Evolutionary conservation across 2,113 vertebrate genomes (phyloP).

Genomic region (Plestiodon gilberti): DNA sequence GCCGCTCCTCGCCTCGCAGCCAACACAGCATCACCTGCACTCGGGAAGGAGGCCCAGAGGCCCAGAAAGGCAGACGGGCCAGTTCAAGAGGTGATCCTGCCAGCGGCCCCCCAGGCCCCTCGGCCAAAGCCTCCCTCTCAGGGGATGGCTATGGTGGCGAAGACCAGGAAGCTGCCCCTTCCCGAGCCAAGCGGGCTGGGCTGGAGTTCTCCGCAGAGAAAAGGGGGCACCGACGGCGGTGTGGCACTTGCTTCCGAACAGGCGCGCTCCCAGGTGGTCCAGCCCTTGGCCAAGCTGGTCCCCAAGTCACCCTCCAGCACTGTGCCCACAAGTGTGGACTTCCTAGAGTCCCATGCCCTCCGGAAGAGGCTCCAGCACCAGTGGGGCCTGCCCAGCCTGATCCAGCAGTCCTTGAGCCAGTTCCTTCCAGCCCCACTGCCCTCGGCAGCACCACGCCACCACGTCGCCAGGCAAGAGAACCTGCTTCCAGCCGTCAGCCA

Average conservation of each 20-base stretch:
- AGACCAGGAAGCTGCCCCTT: neutral
- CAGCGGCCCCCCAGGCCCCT: neutral
- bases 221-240: fast-evolving
- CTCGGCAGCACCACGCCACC: too few relatives aligned
- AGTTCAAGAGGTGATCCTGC: neutral
- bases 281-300: neutral
- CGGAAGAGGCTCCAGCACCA: conserved; percentile 35
- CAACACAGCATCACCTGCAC: fast-evolving
- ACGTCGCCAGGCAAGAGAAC: neutral
- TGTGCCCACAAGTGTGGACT: neutral
- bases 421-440: neutral
- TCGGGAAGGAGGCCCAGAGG: too few relatives aligned
- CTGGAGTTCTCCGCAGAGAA: too few relatives aligned
- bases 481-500: neutral
- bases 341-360: conserved; percentile 34
- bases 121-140: neutral
- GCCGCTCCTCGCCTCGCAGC: fast-evolving
- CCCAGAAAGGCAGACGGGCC: neutral
- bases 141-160: neutral
- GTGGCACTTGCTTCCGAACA: neutral
- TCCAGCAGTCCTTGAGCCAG: neutral
- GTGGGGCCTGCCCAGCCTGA: conserved; percentile 4
- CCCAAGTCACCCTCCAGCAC: neutral
- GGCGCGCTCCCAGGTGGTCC: neutral
- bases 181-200: neutral